These are phyloP conservation scores for Datnioides undecimradiatus DNA, from an alignment of 2,113 vertebrate species.

Conservation along the genomic window DNA sequence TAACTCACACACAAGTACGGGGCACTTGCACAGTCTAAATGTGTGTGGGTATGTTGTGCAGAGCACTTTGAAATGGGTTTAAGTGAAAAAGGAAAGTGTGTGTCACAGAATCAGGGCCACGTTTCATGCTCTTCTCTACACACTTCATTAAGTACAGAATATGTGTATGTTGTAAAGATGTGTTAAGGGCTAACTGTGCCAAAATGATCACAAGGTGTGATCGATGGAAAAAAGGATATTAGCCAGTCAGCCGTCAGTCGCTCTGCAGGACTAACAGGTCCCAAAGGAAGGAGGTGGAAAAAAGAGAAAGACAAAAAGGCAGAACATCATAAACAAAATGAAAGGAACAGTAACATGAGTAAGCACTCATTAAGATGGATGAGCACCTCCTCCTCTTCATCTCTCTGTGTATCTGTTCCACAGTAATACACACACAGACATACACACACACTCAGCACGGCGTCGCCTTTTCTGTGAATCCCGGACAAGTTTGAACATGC, in stretches of 20 bases:
- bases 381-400: slow-evolving; percentile 27
- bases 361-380: slow-evolving; percentile 46
- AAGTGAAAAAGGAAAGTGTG: slow-evolving; percentile 27
- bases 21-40: slow-evolving; percentile 34
- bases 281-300: slow-evolving; percentile 2
- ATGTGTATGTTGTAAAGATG: slow-evolving; percentile 36
- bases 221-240: not conserved
- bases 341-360: slow-evolving; percentile 37
- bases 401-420: slow-evolving; percentile 16
- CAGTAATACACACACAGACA: slow-evolving; percentile 29
- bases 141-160: slow-evolving; percentile 42
- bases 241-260: not conserved
- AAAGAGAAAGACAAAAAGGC: not conserved
- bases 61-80: slow-evolving; percentile 41
- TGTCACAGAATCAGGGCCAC: slow-evolving; percentile 35
- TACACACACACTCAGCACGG: not conserved
- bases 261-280: slow-evolving; percentile 42
- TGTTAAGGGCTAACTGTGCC: not conserved
- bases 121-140: slow-evolving; percentile 38
- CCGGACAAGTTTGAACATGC: slow-evolving; percentile 65
- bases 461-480: slow-evolving; percentile 35
- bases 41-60: slow-evolving; percentile 38
- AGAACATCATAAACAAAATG: not conserved
- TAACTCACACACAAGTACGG: slow-evolving; percentile 50
- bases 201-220: slow-evolving; percentile 26